Evolutionary conservation across 2,797 vertebrate genomes (phyloP), one percentile per base, ranked within the genome.

Genomic region (Tragelaphus oryx): DNA sequence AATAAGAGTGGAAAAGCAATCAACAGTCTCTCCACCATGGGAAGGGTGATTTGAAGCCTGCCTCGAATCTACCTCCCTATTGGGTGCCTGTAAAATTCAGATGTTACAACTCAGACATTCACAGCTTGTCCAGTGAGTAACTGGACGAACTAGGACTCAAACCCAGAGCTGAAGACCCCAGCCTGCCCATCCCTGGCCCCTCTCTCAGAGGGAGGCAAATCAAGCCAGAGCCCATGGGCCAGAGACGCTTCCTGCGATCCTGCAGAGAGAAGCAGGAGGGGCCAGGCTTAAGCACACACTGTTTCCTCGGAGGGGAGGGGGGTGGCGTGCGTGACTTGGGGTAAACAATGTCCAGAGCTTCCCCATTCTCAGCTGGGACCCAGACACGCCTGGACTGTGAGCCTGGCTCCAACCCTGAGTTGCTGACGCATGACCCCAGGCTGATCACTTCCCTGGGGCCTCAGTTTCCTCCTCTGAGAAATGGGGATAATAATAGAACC

Each of bases 261-360:
- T 26, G 57, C 48, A 3, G 71, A 68, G 68, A 87, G 65, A 46
- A 16, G 14, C 84, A 18, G 86, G 86, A 30, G 54, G 37, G 78
- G 78, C 71, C 44, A 7, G 84, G 76, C 52, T 37, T 20, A 37
- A 93, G 75, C 8, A 65, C 11, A 2, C 81, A 97, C 96, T 97
- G 97, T 97, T 95, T 88, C 17, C 84, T 87, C 22, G 2, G 30
- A 20, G 18, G 17, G 17, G 18, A 74, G 18, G 30, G 30, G 28
- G 18, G 17, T 33, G 17, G 6, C 65, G 41, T 48, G 93, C 2
- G 54, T 84, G 93, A 85, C 14, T 84, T 52, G 90, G 90, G 93
- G 92, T 93, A 97, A 97, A 97, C 96, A 97, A 95, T 90, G 94
- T 95, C 92, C 90, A 97, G 90, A 90, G 90, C 62, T 96, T 97